Conservation (phyloP, 2,797 vertebrate species). For the Premnoplex brunnescens region DNA sequence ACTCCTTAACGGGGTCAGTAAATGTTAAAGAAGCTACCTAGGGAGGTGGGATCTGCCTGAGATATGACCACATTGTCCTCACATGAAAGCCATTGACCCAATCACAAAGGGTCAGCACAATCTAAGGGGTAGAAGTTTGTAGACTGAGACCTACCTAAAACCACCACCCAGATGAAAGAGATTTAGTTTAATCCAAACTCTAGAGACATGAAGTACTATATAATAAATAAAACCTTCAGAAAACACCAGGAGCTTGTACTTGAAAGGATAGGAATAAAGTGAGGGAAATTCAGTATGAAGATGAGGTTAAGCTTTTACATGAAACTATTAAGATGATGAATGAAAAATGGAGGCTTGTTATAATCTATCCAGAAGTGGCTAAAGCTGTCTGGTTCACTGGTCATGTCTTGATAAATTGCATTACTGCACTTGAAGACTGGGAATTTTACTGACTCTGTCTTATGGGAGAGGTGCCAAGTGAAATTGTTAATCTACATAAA, state of each 20-base stretch:
- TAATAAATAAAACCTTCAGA: neutral
- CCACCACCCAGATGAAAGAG: neutral
- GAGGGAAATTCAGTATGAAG: neutral
- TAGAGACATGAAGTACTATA: neutral
- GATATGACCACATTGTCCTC: neutral
- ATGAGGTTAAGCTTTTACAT: neutral
- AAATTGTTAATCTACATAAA: neutral
- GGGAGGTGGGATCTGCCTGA: neutral
- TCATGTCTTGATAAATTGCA: neutral
- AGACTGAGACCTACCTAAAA: neutral
- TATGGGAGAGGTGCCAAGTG: neutral
- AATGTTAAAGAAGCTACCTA: neutral
- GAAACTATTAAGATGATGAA: neutral
- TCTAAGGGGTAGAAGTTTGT: neutral
- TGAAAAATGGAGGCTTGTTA: neutral
- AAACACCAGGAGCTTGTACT: neutral
- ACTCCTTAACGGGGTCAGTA: neutral
- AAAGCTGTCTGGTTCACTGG: neutral
- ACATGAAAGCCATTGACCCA: neutral
- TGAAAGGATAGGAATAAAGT: neutral
- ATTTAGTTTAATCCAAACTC: neutral
- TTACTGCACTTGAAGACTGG: neutral
- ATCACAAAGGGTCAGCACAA: neutral
- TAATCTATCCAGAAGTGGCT: neutral
- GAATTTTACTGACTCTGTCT: neutral